A percentile compares a stretch with the other conserved stretches of the same genome.
Evolutionary conservation across 2,888 invertebrate species (phyloP).

Genomic region (Patella caerulea): DNA sequence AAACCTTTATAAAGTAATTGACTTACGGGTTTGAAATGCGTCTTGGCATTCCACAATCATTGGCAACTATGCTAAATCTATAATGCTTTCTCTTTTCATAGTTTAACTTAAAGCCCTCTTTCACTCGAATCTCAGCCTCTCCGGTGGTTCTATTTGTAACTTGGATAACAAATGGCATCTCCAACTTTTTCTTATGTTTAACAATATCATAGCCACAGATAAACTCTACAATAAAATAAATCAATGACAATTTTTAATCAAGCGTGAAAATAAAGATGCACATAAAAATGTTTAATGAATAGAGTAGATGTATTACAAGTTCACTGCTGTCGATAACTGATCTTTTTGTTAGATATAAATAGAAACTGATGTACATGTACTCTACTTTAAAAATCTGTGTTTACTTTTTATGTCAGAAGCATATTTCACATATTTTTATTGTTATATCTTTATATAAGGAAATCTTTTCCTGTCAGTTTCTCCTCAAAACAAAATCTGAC

Average conservation of each 20-base stretch:
- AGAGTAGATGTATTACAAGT: too few species aligned
- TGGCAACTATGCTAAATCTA: constrained; percentile 95
- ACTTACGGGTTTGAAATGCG: constrained; percentile 45
- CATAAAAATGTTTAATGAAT: neutral
- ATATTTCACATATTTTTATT: too few species aligned
- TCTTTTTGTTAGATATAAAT: too few species aligned
- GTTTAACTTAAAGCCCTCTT: constrained; percentile 78
- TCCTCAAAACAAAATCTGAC: too few species aligned
- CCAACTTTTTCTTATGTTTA: constrained; percentile 32
- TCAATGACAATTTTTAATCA: neutral
- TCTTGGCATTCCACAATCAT: constrained; percentile 79
- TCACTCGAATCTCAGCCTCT: constrained; percentile 59
- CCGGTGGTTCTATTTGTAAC: constrained; percentile 60
- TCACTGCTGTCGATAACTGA: too few species aligned
- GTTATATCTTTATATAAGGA: too few species aligned
- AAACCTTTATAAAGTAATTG: too few species aligned
- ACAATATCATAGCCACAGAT: constrained; percentile 66
- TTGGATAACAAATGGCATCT: constrained; percentile 64
- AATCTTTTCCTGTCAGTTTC: too few species aligned
- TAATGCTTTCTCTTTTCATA: constrained; percentile 95
- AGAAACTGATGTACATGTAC: too few species aligned
- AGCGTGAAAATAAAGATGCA: too few species aligned
- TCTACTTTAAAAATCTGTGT: too few species aligned
- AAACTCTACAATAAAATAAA: constrained; percentile 49
- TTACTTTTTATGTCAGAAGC: too few species aligned